Evolutionary conservation across 2,888 invertebrate genomes (phyloP), one percentile per base, ranked within the genome.

Genomic region (Caenorhabditis drosophilae): DNA sequence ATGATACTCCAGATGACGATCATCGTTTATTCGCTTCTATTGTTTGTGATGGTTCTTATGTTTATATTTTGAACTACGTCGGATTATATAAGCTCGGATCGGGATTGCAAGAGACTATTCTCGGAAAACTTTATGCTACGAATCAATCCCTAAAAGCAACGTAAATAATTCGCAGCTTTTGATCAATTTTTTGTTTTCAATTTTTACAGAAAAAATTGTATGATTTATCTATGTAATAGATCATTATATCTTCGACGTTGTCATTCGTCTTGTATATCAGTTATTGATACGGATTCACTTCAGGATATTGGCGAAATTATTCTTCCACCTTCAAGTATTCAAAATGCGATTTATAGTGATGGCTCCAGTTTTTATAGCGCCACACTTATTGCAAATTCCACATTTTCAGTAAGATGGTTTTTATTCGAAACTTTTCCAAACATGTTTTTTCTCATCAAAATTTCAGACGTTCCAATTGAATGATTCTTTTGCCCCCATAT

Each of bases 81-180:
- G 92, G 93, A 1, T 87, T 97, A 44, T 88, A 92, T 68, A 97
- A 97, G 87, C 89, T 97, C 67, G 97, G 97, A 18, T 92, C 94
- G 49, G 97, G 97, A 7, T 93, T 92, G 84, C 91, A 92, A 48
- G 92, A 92, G 70, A 93, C 96, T 7, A 89, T 92, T 73, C 90
- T 90, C 85, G 95, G 93, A n/a, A 91, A 92, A 81, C 88, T 93
- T 22, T 92, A 93, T 84, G 87, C 89, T 70, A 89, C 90, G 83
- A 92, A 92, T 84, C 67, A 67, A 25, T 88, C 90, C 25, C 90
- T 92, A 84, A 84, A 89, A 83, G 89, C 76, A 2, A 74, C 67
- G 74, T 73, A 41, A 34, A 56, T 36, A 22, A 36, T 45, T n/a
- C n/a, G n/a, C 6, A 23, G 12, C 40, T 47, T 49, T 49, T 38